phyloP scores from a whole-genome alignment of 1,140 invertebrate genomes.

The Agraylea sexmaculata region DNA sequence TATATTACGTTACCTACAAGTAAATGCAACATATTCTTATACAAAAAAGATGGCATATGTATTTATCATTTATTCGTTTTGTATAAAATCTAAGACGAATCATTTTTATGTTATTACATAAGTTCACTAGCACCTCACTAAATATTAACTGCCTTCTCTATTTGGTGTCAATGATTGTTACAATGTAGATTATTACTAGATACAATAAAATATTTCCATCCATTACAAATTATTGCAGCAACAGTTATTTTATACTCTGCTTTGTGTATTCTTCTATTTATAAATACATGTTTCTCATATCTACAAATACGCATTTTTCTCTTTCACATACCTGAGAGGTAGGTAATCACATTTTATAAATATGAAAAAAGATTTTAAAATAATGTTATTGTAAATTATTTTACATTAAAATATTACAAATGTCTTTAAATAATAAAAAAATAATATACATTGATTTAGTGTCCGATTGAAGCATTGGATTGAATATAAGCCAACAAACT shows the following conservation, averaged over 20 bases:
- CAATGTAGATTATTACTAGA: neutral
- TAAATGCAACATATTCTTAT: too few relatives aligned
- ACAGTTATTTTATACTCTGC: neutral
- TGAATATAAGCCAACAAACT: slow-evolving; percentile 9
- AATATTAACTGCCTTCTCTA: too few relatives aligned
- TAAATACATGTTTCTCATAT: neutral
- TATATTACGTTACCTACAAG: too few relatives aligned
- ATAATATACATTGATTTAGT: neutral
- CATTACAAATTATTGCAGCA: neutral
- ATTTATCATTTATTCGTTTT: too few relatives aligned
- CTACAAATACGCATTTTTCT: neutral
- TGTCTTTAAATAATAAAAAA: neutral
- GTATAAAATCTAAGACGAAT: too few relatives aligned
- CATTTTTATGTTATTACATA: too few relatives aligned
- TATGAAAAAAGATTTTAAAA: neutral
- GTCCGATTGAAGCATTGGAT: neutral
- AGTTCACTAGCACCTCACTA: too few relatives aligned
- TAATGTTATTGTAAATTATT: neutral
- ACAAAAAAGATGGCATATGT: too few relatives aligned
- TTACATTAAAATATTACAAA: neutral
- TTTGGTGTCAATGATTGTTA: neutral
- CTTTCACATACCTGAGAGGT: slow-evolving; percentile 4
- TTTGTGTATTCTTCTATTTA: neutral
- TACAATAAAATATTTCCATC: neutral
- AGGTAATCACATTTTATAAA: slow-evolving; percentile 2